A percentile compares a stretch with the other conserved stretches of the same genome.
These are phyloP conservation scores for Eleginops maclovinus DNA, from an alignment of 2,113 vertebrate genomes.

Conservation along the genomic window DNA sequence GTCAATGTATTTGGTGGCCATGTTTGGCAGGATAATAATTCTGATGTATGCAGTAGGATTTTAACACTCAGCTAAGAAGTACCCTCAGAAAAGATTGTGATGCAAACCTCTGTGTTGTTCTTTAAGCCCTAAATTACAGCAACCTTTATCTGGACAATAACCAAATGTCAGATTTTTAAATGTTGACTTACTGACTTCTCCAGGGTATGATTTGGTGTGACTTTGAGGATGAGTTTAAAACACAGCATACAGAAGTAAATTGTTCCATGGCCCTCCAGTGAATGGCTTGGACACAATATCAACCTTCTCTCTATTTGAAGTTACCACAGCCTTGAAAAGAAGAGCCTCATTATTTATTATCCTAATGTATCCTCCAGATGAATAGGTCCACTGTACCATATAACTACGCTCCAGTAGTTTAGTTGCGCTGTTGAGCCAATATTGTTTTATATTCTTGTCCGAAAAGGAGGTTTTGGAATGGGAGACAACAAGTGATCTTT, in stretches of 20 bases:
- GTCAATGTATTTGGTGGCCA: neutral
- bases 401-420: neutral
- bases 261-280: neutral
- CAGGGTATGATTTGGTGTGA: too few species aligned
- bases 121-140: neutral
- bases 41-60: neutral
- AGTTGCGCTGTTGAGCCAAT: neutral
- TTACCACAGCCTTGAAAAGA: neutral
- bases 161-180: neutral
- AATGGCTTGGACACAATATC: neutral
- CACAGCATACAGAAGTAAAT: neutral
- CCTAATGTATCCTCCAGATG: neutral
- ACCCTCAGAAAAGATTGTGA: conserved; percentile 14
- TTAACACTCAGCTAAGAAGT: neutral
- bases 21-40: conserved; percentile 5
- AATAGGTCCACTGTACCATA: neutral
- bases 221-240: neutral
- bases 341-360: neutral
- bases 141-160: neutral
- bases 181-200: neutral
- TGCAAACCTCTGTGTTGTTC: neutral
- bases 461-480: conserved; percentile 11
- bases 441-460: neutral
- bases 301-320: neutral
- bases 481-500: conserved; percentile 2